phyloP scores from a whole-genome alignment of 2,888 invertebrate genomes.

The Macrosiphum euphorbiae region DNA sequence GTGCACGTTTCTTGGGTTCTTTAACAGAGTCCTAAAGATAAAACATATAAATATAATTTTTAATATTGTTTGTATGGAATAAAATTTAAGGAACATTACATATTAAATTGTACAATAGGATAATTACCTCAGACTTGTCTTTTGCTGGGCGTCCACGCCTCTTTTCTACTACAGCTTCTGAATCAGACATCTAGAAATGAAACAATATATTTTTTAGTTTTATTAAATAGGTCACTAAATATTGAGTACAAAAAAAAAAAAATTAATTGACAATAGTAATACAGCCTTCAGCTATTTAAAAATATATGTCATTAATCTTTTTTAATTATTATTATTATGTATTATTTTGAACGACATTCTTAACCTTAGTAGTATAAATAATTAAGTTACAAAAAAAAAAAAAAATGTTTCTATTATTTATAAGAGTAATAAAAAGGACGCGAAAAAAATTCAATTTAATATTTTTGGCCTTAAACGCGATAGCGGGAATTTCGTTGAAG shows the following conservation, averaged over 20 bases:
- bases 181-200: constrained; percentile 57
- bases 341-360: neutral
- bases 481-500: neutral
- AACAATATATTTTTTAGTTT: neutral
- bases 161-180: constrained; percentile 59
- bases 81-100: too few relatives aligned
- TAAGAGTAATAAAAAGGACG: too few relatives aligned
- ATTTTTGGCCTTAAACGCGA: neutral
- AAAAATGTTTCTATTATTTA: neutral
- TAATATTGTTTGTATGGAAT: neutral
- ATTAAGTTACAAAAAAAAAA: neutral
- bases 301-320: neutral
- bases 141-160: constrained; percentile 60
- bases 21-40: constrained; percentile 40
- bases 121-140: constrained; percentile 59
- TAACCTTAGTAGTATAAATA: too few relatives aligned
- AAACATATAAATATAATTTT: neutral
- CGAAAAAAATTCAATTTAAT: too few relatives aligned
- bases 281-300: neutral
- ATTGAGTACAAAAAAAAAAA: neutral
- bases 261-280: neutral
- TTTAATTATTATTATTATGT: neutral
- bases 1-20: constrained; percentile 57
- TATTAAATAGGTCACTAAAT: neutral
- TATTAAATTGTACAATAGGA: neutral